A percentile compares a stretch with the other conserved stretches of the same genome.
phyloP scores from a whole-genome alignment of 2,113 vertebrate genomes.

The Aptenodytes patagonicus region DNA sequence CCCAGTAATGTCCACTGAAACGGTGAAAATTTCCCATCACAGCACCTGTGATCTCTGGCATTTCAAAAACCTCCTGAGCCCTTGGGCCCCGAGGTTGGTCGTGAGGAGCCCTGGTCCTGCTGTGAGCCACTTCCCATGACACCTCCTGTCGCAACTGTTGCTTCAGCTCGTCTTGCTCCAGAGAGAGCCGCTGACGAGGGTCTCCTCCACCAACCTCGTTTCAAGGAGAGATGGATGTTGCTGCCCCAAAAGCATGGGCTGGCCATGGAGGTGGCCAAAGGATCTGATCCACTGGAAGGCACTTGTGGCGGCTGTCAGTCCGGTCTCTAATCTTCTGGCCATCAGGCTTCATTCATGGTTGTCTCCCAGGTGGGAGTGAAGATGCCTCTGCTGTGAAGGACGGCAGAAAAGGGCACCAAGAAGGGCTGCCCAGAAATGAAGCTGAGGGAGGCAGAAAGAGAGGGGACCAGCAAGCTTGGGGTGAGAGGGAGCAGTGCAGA shows the following conservation, averaged over 20 bases:
- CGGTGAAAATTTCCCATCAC: not conserved
- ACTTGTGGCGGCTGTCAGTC: not conserved
- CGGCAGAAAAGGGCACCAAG: not conserved
- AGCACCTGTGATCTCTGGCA: not conserved
- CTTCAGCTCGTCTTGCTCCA: not conserved
- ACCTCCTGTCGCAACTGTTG: not conserved
- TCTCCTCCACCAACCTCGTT: accelerated
- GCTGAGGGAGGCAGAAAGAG: not conserved
- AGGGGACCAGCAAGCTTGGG: not conserved
- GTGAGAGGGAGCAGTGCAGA: not conserved
- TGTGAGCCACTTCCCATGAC: accelerated
- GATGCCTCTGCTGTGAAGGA: not conserved
- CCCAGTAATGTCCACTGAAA: not conserved
- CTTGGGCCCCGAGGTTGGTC: not conserved
- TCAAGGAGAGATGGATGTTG: not conserved
- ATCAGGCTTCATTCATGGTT: not conserved
- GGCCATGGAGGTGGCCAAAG: not conserved
- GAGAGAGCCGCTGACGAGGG: accelerated
- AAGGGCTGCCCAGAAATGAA: not conserved
- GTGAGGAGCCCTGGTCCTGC: not conserved
- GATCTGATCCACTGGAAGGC: not conserved
- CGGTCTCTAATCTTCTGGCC: not conserved
- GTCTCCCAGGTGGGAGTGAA: not conserved
- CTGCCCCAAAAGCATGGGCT: not conserved
- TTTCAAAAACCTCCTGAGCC: not conserved